Percentiles rank a stretch among this genome's conserved stretches.
These are phyloP conservation scores for Onychorhynchus coronatus DNA, from an alignment of 2,113 vertebrate genomes.

Conservation along the genomic window DNA sequence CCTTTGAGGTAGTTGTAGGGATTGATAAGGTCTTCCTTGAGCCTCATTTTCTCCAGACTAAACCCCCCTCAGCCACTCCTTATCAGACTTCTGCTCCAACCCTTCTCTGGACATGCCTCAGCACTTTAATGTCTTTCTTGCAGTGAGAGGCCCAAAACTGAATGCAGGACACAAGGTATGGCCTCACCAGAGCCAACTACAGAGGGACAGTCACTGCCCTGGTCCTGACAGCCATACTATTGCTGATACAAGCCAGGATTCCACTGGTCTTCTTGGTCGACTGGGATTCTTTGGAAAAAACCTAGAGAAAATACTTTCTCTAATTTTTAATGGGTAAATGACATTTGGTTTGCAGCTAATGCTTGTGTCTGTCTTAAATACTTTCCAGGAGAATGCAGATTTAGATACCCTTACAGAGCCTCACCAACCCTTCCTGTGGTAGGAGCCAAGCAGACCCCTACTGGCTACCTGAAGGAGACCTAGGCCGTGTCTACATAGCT, in stretches of 20 bases:
- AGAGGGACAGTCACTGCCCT: background rate
- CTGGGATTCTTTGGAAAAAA: background rate
- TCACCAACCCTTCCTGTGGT: background rate
- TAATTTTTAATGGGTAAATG: background rate
- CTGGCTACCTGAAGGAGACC: background rate
- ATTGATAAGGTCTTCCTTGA: background rate
- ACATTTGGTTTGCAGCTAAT: background rate
- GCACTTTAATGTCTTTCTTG: background rate
- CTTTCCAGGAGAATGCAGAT: background rate
- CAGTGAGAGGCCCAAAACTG: background rate
- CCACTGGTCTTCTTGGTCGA: background rate
- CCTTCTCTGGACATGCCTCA: background rate
- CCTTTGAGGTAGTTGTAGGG: background rate
- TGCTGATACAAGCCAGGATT: background rate
- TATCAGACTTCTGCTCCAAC: background rate
- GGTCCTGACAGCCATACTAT: fast-evolving
- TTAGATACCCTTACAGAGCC: background rate
- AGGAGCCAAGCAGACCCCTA: background rate
- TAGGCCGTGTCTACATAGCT: background rate
- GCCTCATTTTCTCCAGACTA: background rate
- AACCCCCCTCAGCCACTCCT: background rate
- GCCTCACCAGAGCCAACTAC: background rate
- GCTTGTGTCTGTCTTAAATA: background rate
- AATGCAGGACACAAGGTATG: fast-evolving
- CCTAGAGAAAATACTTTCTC: background rate